Percentiles rank a stretch among this genome's conserved stretches.
These are phyloP conservation scores for Gadopsis bispinosus DNA, from an alignment of 2,797 vertebrate species.

Conservation along the genomic window DNA sequence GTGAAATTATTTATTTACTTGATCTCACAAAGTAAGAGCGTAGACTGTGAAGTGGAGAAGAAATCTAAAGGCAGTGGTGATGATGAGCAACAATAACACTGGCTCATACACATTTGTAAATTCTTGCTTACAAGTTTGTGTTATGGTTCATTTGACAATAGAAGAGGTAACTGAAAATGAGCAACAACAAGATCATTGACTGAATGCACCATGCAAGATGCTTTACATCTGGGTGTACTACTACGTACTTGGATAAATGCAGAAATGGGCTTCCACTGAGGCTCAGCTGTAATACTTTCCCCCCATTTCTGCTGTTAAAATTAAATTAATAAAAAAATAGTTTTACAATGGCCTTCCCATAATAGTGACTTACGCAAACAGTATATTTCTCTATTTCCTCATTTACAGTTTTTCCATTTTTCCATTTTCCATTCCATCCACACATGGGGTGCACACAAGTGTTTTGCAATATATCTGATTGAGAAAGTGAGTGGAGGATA, in stretches of 20 bases:
- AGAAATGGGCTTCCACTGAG: constrained; percentile 4
- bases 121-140: not conserved
- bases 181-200: not conserved
- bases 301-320: not conserved
- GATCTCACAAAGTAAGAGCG: constrained; percentile 7
- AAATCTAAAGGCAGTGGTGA: constrained; percentile 1
- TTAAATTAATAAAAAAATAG: not conserved
- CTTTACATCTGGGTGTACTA: no score
- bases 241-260: not conserved
- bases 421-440: not conserved
- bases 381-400: not conserved
- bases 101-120: not conserved
- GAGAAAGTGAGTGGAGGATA: not conserved
- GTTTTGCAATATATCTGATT: not conserved
- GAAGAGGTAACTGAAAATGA: not conserved
- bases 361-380: not conserved
- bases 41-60: constrained; percentile 20
- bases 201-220: not conserved
- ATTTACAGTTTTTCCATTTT: not conserved
- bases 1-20: constrained; percentile 36
- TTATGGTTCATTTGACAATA: not conserved
- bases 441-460: not conserved
- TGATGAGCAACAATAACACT: constrained; percentile 1
- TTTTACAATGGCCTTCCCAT: not conserved
- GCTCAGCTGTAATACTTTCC: not conserved